Base-by-base conservation (phyloP, 2,797 vertebrate genomes). In the Rhyacichthys aspro region DNA sequence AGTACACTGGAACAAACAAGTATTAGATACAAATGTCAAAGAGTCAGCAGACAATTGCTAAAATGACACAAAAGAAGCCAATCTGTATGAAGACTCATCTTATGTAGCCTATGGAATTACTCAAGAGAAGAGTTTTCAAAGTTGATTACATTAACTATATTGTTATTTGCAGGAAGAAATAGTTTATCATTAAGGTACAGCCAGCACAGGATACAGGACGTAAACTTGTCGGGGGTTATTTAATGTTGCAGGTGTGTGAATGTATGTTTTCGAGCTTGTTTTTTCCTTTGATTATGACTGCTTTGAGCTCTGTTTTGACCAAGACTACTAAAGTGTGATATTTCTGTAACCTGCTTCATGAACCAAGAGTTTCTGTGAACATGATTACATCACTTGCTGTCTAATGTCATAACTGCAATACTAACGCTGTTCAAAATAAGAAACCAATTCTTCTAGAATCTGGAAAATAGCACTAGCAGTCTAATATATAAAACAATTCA, bases 1-100 rank as follows among this genome's bases (percentile, higher is more conserved):
- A 76, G 62, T 69, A 55, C 55, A 55, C 59, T n/a, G n/a, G n/a
- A n/a, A 85, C 74, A 88, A 84, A 88, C 72, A 78, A 79, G 71
- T 47, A 64, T 82, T 71, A 71, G 72, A 77, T 61, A 44, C 36
- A 60, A 71, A 78, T 76, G 76, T 82, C 63, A 62, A 47, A 49
- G 43, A 50, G 52, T 81, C 67, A 60, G 45, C 58, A 56, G 57
- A 62, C 55, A 45, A 67, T 76, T 67, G 45, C 75, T 74, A 67
- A 62, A 72, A 43, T 43, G 62, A 44, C 46, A 53, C 45, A 64
- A 62, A 61, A 28, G 17, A 63, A 28, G 7, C 23, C 3, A 28
- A 28, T 28, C 23, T 2, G 23, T 28, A 6, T 28, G 23, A 28
- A 28, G 23, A 28, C 23, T 28, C 23, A 28, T 28, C 23, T 28